Base-by-base conservation (phyloP, 2,797 vertebrate genomes). In the Cynopterus sphinx region DNA sequence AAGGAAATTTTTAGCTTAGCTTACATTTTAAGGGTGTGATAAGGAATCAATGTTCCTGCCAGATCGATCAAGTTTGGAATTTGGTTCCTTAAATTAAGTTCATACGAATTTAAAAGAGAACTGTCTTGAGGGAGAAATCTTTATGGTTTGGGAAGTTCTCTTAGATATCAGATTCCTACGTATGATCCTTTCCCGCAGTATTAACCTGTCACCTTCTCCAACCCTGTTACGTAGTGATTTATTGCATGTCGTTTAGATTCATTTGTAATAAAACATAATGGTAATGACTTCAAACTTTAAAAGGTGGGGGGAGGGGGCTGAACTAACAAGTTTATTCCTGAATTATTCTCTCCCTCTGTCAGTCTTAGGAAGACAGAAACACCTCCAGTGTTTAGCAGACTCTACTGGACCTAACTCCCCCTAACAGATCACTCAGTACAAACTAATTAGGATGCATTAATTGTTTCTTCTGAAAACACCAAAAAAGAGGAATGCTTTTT, bases 381-480 rank as follows among this genome's bases (percentile, higher is more conserved):
- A 46, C 33, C 28, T 92, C 43, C 81, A 96, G 90, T 24, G 28
- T 59, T 94, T 81, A 5, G 71, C 96, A 87, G 87, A 74, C 84
- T 97, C 51, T 1, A 1, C 63, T 61, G n/a, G n/a, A 22, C 81
- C 89, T 90, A 96, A 96, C 81, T 88, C 94, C 90, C 77, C 91
- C 74, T 79, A 63, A 96, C 95, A 90, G 68, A 97, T n/a, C 75
- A 15, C 75, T 95, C 53, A 92, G 71, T 81, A 90, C 91, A 97
- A 97, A 49, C 82, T 96, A 98, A 96, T n/a, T 21, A 12, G 82
- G 73, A 89, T 51, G n/a, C 97, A 94, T 68, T 92, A 90, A 93
- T 91, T 92, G 91, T 95, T 97, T 98, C 91, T 65, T 94, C 41
- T 86, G 57, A 96, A 98, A 95, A 74, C 63, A 67, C 43, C 41